These are phyloP conservation scores for Spodoptera picta DNA, from an alignment of 2,888 invertebrate species.

Conservation along the genomic window DNA sequence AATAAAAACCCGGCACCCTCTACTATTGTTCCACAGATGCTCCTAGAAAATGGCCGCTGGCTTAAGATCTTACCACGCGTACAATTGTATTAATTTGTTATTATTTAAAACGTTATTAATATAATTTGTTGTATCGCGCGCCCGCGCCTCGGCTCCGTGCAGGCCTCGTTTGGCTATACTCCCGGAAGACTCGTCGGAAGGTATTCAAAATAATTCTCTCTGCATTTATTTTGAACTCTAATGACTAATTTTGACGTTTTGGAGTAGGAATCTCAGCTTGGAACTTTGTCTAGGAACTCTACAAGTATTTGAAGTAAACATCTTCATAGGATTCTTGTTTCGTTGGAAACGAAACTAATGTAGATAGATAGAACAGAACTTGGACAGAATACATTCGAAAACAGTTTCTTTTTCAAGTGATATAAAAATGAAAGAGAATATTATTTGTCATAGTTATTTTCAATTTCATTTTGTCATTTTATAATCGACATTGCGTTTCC, in stretches of 20 bases:
- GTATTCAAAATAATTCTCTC: conserved; percentile 49
- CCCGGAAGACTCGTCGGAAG: conserved; percentile 85
- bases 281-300: conserved; percentile 71
- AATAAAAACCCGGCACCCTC: conserved; percentile 76
- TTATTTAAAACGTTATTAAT: conserved; percentile 88
- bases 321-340: conserved; percentile 19
- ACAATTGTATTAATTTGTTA: conserved; percentile 86
- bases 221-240: conserved; percentile 41
- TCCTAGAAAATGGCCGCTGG: conserved; percentile 68
- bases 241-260: conserved; percentile 45
- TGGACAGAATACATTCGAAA: background rate
- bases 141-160: conserved; percentile 69
- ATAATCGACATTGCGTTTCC: too few relatives aligned
- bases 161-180: conserved; percentile 68
- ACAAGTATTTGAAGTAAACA: conserved; percentile 22
- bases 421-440: conserved; percentile 6
- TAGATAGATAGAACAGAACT: conserved; percentile 2
- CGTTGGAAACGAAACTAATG: conserved; percentile 24
- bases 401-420: conserved; percentile 2
- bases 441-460: background rate
- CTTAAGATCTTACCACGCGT: conserved; percentile 76
- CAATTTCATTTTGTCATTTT: conserved; percentile 1
- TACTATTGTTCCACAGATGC: conserved; percentile 75
- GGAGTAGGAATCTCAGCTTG: conserved; percentile 49
- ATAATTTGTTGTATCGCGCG: conserved; percentile 88